Base-by-base conservation (phyloP, 2,888 invertebrate species). In the Tenthredo mesomela region DNA sequence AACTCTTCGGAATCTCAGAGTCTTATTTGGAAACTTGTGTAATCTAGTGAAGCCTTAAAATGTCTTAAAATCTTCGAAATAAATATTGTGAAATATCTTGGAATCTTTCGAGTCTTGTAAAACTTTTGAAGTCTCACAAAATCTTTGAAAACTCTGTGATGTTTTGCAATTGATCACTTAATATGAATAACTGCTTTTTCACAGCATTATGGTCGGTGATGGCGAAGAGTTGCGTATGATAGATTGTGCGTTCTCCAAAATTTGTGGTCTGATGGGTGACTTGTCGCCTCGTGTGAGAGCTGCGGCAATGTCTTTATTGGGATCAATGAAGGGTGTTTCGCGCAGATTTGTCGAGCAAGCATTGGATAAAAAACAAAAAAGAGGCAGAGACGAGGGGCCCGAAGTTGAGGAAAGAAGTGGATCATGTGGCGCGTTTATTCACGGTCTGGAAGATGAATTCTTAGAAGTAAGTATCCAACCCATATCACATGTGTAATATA, bases 401-500 rank as follows among this genome's bases (percentile, higher is more conserved):
- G 92, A 92, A 88, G 91, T 91, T n/a, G 93, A 92, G 86, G 93
- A 93, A 86, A 90, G 91, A 67, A 98, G 98, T 88, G 99, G 99
- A 0, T 98, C 99, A 0, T 99, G 99, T 93, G 99, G 99, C 0
- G 99, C 99, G 80, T 98, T 99, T 93, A 98, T 99, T 87, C 99
- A 99, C 93, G 99, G 99, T 0, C 95, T 99, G 54, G 99, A 99
- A 94, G 99, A 99, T 94, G 99, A 99, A 94, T 99, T 97, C 93
- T 95, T 98, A 93, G 97, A 93, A 86, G 96, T 96, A 89, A 87
- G 89, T 47, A 21, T 71, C 3, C n/a, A n/a, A 9, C 50, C 82
- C 84, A 29, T 82, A 75, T 86, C 67, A 85, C 9, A 29, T 33
- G 43, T 85, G 50, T 84, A 73, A 84, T 21, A 85, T 73, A 15